Percentiles rank a stretch among this genome's conserved stretches.
Evolutionary conservation across 2,888 invertebrate genomes (phyloP).

Genomic region (Dicycla oo): DNA sequence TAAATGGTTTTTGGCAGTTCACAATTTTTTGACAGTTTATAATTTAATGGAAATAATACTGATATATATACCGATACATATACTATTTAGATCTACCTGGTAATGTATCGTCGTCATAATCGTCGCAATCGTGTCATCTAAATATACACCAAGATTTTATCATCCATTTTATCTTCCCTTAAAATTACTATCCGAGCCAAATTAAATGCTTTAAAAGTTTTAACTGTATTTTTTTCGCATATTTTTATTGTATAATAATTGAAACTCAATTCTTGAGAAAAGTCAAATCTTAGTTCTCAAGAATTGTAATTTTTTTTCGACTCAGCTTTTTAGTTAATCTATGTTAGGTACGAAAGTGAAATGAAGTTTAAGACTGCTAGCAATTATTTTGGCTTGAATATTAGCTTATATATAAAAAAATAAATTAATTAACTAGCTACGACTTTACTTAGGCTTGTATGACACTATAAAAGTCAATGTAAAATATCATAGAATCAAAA

Average conservation of each 20-base stretch:
- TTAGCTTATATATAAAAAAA: constrained; percentile 2
- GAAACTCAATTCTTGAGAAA: too few relatives aligned
- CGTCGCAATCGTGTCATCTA: constrained; percentile 14
- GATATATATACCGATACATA: too few relatives aligned
- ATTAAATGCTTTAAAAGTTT: constrained; percentile 5
- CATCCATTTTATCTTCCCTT: constrained; percentile 14
- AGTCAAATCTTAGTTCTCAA: too few relatives aligned
- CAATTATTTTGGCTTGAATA: constrained; percentile 16
- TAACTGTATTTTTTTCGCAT: not conserved
- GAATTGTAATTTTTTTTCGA: too few relatives aligned
- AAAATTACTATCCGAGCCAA: constrained; percentile 20
- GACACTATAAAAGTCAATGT: not conserved
- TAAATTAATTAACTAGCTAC: constrained; percentile 44
- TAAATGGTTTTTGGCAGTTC: too few relatives aligned
- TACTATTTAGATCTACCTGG: not conserved
- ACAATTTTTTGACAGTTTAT: too few relatives aligned
- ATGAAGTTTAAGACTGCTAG: not conserved
- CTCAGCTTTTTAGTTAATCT: not conserved
- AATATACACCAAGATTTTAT: constrained; percentile 21
- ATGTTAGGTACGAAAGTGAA: not conserved
- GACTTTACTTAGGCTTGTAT: constrained; percentile 15
- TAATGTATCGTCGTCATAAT: not conserved
- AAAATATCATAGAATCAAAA: not conserved
- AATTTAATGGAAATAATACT: too few relatives aligned
- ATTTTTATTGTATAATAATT: not conserved